These are phyloP conservation scores for Phataginus tricuspis DNA, from an alignment of 2,797 vertebrate species.

Conservation along the genomic window DNA sequence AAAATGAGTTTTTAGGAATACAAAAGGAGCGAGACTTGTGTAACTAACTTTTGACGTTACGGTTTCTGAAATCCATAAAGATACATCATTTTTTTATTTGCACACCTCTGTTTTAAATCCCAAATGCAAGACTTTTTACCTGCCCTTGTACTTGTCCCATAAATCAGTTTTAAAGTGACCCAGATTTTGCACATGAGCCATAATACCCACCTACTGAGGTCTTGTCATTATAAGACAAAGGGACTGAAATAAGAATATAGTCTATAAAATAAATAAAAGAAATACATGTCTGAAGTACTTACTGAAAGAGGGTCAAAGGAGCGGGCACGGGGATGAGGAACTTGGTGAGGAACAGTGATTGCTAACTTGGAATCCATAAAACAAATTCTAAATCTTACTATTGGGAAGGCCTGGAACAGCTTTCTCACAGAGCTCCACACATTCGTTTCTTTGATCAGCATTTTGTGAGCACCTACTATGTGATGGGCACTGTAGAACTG, in stretches of 20 bases:
- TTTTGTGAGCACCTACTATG: neutral
- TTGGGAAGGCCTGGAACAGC: neutral
- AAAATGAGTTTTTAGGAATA: slow-evolving; percentile 54
- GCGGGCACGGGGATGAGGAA: neutral
- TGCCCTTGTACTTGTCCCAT: slow-evolving; percentile 42
- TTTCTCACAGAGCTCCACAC: neutral
- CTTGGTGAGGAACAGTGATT: neutral
- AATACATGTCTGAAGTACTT: slow-evolving; percentile 37
- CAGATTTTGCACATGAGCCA: slow-evolving; percentile 42
- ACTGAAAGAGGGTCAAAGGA: neutral
- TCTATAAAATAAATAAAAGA: slow-evolving; percentile 31
- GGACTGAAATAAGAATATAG: neutral
- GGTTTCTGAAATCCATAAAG: slow-evolving; percentile 65
- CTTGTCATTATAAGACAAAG: neutral
- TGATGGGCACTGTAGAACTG: neutral
- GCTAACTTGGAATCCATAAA: neutral
- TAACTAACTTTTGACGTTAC: slow-evolving; percentile 51
- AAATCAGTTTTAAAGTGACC: slow-evolving; percentile 66
- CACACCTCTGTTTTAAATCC: slow-evolving; percentile 44
- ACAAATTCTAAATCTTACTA: neutral
- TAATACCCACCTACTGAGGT: slow-evolving; percentile 4
- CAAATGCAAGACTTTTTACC: slow-evolving; percentile 27
- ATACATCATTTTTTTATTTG: slow-evolving; percentile 14
- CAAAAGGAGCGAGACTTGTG: slow-evolving; percentile 38
- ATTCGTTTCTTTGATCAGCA: neutral